Conservation (phyloP, 2,113 vertebrate species). For the Mohoua ochrocephala region DNA sequence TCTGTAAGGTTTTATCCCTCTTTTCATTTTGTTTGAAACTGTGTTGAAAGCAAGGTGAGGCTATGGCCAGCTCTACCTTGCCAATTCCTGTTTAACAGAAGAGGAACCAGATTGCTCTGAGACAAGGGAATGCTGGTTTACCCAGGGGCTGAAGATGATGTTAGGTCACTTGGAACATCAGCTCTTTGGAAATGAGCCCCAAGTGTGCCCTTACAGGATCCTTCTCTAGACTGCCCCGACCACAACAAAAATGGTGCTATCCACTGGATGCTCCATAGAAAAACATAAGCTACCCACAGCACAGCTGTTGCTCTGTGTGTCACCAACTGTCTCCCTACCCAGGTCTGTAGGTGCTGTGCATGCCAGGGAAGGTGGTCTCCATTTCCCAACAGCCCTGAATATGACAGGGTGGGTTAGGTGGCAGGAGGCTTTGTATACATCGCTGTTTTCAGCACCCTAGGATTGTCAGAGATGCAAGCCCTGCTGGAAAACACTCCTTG, state of each 20-base stretch:
- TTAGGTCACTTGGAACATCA: not conserved
- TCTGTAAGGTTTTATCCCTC: not conserved
- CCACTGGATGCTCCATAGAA: not conserved
- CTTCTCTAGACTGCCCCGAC: not conserved
- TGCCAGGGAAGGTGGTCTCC: not conserved
- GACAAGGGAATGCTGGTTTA: not conserved
- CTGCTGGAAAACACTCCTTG: not conserved
- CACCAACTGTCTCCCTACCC: not conserved
- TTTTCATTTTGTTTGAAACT: not conserved
- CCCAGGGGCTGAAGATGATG: not conserved
- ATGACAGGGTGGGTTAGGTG: not conserved
- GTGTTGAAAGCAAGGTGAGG: not conserved
- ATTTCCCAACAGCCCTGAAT: not conserved
- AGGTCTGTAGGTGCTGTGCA: not conserved
- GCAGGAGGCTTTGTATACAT: not conserved
- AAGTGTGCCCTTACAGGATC: not conserved
- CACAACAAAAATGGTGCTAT: not conserved
- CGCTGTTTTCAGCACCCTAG: not conserved
- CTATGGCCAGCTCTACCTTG: not conserved
- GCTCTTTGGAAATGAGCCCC: not conserved
- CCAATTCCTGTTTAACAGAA: not conserved
- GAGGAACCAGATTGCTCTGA: not conserved
- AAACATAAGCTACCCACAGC: not conserved
- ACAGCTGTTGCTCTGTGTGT: accelerated
- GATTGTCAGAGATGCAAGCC: not conserved